A percentile compares a stretch with the other conserved stretches of the same genome.
Evolutionary conservation across 2,113 vertebrate species (phyloP).

Genomic region (Galbula dea): DNA sequence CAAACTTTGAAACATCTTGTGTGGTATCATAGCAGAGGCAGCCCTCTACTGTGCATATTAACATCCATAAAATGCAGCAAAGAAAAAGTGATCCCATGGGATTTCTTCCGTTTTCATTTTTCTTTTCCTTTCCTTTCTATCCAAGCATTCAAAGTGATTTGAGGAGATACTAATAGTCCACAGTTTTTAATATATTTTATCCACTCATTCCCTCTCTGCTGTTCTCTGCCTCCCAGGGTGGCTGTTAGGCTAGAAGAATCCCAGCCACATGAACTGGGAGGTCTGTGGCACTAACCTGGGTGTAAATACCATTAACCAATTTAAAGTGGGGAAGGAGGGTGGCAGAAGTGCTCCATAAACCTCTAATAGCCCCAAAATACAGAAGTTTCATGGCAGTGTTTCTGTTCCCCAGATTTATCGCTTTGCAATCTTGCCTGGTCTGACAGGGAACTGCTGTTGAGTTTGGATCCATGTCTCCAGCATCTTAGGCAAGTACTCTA

Average conservation of each 20-base stretch:
- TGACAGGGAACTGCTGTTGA: background rate
- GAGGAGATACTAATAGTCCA: background rate
- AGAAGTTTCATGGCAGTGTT: background rate
- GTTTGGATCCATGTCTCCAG: background rate
- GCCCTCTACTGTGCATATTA: slow-evolving; percentile 18
- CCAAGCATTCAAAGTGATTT: background rate
- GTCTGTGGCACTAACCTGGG: background rate
- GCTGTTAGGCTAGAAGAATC: background rate
- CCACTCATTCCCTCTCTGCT: background rate
- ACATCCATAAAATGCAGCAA: background rate
- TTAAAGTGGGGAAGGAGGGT: background rate
- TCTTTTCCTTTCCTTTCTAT: background rate
- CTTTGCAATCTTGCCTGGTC: background rate
- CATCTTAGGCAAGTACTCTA: background rate
- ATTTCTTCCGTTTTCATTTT: background rate
- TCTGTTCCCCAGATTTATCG: background rate
- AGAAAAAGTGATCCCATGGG: background rate
- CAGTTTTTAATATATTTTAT: background rate
- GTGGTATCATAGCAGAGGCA: slow-evolving; percentile 3
- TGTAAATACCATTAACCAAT: background rate
- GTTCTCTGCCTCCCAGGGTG: background rate
- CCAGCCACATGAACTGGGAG: background rate
- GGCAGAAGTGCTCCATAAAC: background rate
- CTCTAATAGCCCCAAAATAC: background rate
- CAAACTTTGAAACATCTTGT: slow-evolving; percentile 16